Evolutionary conservation across 1,140 invertebrate genomes (phyloP), one percentile per base, ranked within the genome.

Genomic region (Helicoverpa armigera): DNA sequence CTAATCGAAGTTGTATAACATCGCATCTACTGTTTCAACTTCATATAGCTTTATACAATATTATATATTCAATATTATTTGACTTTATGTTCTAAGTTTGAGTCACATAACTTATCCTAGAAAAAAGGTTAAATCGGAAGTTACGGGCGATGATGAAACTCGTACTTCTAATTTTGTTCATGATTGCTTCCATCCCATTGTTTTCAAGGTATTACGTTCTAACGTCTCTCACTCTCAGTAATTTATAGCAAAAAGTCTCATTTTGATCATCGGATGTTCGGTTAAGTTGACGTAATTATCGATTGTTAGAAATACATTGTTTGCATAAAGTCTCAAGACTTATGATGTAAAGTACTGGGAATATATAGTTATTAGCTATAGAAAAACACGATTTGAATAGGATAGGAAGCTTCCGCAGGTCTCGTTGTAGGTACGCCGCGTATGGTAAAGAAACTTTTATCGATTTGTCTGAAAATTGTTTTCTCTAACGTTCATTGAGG

Each of bases 161-260:
- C 35, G 35, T 35, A 50, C 48, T n/a, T 67, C 48, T 3, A 43
- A 67, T 67, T 50, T 50, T 18, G 43, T 50, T 67, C 63, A n/a
- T 50, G 43, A 67, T 67, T 50, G 48, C 63, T 50, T 67, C 63
- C 43, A 50, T 67, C n/a, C 43, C 48, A 67, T 67, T 67, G 63
- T 67, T 67, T 43, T 67, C 35, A 12, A 13, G 13, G n/a, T 50
- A 67, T 67, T 67, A 50, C 16, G 35, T 35, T 35, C n/a, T 50
- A 67, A 67, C n/a, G 18, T 60, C 18, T 67, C 43, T n/a, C 48
- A 16, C 10, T 50, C 16, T 23, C 1, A 18, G 3, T 50, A 12
- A 23, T 50, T 67, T 16, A 2, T 12, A 18, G 12, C 9, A 12
- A 50, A 50, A 29, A 31, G 58, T 31, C 11, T 29, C 2, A 18